These are phyloP conservation scores for Agrotis segetum DNA, from an alignment of 2,888 invertebrate genomes.

Conservation along the genomic window DNA sequence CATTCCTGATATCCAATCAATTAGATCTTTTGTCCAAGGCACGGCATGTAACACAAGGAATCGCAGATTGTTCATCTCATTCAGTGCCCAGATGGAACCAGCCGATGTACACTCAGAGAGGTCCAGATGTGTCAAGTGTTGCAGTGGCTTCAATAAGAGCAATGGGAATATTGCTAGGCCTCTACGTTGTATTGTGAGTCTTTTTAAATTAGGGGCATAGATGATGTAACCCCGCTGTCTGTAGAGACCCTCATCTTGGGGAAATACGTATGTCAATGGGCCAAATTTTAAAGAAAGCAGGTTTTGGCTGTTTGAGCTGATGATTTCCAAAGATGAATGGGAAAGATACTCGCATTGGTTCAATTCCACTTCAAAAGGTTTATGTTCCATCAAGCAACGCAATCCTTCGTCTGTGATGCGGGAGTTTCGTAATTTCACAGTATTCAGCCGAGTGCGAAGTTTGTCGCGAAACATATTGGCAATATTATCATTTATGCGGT, in stretches of 20 bases:
- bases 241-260: conserved; percentile 85
- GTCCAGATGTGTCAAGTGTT: conserved; percentile 93
- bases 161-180: conserved; percentile 87
- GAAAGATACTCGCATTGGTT: conserved; percentile 94
- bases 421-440: conserved; percentile 93
- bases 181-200: conserved; percentile 91
- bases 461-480: conserved; percentile 93
- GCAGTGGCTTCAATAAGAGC: conserved; percentile 91
- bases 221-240: conserved; percentile 89
- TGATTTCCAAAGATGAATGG: conserved; percentile 91
- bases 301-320: conserved; percentile 93
- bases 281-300: conserved; percentile 94
- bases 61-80: conserved; percentile 92
- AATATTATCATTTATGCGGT: conserved; percentile 92
- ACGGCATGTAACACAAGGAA: conserved; percentile 96
- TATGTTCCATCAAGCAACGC: conserved; percentile 93
- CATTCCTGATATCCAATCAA: conserved; percentile 91
- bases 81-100: conserved; percentile 93
- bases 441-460: conserved; percentile 92
- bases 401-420: conserved; percentile 94
- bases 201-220: conserved; percentile 91
- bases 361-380: conserved; percentile 94
- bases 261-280: conserved; percentile 92
- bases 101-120: conserved; percentile 92
- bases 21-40: conserved; percentile 91